These are phyloP conservation scores for Odocoileus hemionus DNA, from an alignment of 2,113 vertebrate species.

Conservation along the genomic window DNA sequence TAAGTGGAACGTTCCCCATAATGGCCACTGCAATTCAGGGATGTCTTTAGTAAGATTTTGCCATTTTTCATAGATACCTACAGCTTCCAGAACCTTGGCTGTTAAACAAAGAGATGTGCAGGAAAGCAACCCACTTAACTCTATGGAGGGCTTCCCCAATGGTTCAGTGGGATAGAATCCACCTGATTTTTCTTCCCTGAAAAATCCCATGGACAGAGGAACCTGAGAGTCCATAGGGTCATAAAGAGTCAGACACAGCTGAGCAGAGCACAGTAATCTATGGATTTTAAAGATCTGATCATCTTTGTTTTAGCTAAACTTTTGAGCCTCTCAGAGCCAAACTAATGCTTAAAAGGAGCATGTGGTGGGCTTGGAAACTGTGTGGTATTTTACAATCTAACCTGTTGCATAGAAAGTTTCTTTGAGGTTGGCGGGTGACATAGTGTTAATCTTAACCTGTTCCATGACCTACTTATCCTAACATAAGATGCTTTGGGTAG, in stretches of 20 bases:
- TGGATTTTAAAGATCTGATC: neutral
- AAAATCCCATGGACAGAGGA: neutral
- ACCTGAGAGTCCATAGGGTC: neutral
- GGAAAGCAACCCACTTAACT: neutral
- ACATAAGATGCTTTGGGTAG: neutral
- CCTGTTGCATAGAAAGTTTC: neutral
- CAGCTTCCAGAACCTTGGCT: neutral
- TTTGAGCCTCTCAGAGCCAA: neutral
- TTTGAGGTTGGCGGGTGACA: neutral
- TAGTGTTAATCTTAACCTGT: neutral
- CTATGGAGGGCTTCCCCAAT: neutral
- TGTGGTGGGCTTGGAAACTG: neutral
- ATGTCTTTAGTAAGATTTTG: neutral
- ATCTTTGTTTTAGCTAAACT: neutral
- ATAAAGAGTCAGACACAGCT: neutral
- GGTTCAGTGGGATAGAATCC: neutral
- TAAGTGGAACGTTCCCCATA: neutral
- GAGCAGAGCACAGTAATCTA: neutral
- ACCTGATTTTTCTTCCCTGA: neutral
- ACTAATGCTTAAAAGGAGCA: neutral
- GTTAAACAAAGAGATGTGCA: neutral
- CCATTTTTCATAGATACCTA: neutral
- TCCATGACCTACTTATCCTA: neutral
- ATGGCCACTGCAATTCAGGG: neutral
- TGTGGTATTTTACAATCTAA: neutral